A percentile compares a stretch with the other conserved stretches of the same genome.
phyloP scores from a whole-genome alignment of 2,113 vertebrate genomes.

The Setophaga coronata region DNA sequence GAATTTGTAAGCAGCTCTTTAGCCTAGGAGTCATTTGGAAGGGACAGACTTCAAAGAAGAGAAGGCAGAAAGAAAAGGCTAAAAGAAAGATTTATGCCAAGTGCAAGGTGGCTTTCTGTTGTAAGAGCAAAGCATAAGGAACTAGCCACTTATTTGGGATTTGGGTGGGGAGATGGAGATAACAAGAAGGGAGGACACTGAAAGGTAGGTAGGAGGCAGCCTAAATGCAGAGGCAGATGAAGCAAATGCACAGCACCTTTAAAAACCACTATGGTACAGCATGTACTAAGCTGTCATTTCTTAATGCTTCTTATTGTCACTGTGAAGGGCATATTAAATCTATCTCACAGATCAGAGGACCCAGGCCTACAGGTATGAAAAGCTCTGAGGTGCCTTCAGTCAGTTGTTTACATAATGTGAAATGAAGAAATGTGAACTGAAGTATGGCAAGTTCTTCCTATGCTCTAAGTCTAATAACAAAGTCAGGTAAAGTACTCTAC shows the following conservation, averaged over 20 bases:
- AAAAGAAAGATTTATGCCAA: not conserved
- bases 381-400: not conserved
- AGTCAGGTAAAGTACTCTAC: not conserved
- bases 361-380: not conserved
- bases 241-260: not conserved
- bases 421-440: not conserved
- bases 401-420: not conserved
- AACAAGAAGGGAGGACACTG: not conserved
- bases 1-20: not conserved
- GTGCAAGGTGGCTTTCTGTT: not conserved
- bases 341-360: not conserved
- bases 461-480: not conserved
- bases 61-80: not conserved
- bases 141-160: not conserved
- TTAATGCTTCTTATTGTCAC: not conserved
- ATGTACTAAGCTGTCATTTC: not conserved
- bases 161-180: conserved; percentile 40
- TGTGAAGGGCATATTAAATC: not conserved
- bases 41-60: not conserved
- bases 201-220: not conserved
- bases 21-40: not conserved
- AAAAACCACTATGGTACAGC: not conserved
- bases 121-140: not conserved
- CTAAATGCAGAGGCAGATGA: not conserved
- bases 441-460: not conserved